These are phyloP conservation scores for Leucophenga montana DNA, from an alignment of 2,888 invertebrate genomes.

Conservation along the genomic window DNA sequence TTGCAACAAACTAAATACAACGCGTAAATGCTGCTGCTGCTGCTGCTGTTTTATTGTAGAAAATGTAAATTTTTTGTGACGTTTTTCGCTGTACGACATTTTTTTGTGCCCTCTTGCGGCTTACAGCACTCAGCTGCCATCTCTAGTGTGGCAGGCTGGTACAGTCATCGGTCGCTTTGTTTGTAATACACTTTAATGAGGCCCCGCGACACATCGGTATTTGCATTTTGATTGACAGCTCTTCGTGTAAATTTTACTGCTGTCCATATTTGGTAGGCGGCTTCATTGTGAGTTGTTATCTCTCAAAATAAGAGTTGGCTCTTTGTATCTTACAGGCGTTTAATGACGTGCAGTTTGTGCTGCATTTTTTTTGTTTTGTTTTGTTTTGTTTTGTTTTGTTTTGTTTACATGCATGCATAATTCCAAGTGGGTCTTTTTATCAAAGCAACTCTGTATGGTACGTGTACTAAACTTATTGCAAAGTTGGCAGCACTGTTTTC, in stretches of 20 bases:
- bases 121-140: too few relatives aligned
- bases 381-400: not conserved
- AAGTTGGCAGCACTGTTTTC: slow-evolving; percentile 32
- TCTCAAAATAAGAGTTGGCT: not conserved
- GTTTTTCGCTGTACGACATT: slow-evolving; percentile 11
- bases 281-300: slow-evolving; percentile 49
- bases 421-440: not conserved
- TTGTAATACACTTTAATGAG: slow-evolving; percentile 55
- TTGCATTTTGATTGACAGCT: slow-evolving; percentile 65
- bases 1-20: slow-evolving; percentile 37
- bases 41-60: slow-evolving; percentile 44
- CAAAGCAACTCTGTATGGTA: slow-evolving; percentile 24
- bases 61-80: slow-evolving; percentile 60
- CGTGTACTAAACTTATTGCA: not conserved
- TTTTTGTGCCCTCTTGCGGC: too few relatives aligned
- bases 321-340: not conserved
- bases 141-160: too few relatives aligned
- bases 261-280: slow-evolving; percentile 21
- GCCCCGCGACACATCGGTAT: slow-evolving; percentile 45
- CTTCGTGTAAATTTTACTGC: slow-evolving; percentile 28
- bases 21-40: slow-evolving; percentile 24
- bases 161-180: not conserved
- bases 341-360: not conserved
- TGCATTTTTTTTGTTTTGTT: not conserved
- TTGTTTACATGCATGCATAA: not conserved